These are phyloP conservation scores for Ursus arctos DNA, from an alignment of 2,113 vertebrate genomes.

Conservation along the genomic window DNA sequence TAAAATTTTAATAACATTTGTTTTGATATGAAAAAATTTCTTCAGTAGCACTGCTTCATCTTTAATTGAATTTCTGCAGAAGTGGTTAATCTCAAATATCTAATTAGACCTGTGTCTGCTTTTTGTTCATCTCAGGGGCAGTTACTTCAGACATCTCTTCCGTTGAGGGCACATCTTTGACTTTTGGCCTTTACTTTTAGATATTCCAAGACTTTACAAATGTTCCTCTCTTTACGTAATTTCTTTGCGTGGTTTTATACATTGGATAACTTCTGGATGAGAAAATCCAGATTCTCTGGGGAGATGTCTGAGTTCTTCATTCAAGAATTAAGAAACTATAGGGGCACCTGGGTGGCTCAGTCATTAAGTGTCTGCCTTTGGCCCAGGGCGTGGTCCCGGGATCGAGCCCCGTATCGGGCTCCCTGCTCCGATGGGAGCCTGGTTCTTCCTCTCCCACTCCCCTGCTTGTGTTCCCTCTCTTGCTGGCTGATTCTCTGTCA, in stretches of 20 bases:
- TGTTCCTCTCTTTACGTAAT: neutral
- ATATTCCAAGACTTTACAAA: neutral
- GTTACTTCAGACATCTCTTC: constrained; percentile 57
- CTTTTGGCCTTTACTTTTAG: constrained; percentile 55
- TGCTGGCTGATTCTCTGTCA: too few species aligned
- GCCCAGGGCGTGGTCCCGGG: too few species aligned
- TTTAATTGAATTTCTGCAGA: constrained; percentile 81
- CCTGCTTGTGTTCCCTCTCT: too few species aligned
- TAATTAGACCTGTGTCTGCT: constrained; percentile 69
- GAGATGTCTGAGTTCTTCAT: neutral
- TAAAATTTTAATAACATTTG: constrained; percentile 86
- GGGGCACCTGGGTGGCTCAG: too few species aligned
- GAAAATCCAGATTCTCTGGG: neutral
- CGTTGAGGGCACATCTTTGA: neutral
- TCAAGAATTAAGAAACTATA: neutral
- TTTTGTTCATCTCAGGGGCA: constrained; percentile 74
- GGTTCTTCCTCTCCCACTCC: too few species aligned
- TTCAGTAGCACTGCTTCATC: constrained; percentile 80
- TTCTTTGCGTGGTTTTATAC: neutral
- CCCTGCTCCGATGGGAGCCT: too few species aligned
- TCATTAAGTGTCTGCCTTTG: too few species aligned
- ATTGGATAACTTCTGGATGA: neutral
- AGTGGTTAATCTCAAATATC: constrained; percentile 71
- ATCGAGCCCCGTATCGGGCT: too few species aligned
- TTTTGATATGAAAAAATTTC: constrained; percentile 78